phyloP scores from a whole-genome alignment of 2,888 invertebrate species.

The Watsonalla cultraria region DNA sequence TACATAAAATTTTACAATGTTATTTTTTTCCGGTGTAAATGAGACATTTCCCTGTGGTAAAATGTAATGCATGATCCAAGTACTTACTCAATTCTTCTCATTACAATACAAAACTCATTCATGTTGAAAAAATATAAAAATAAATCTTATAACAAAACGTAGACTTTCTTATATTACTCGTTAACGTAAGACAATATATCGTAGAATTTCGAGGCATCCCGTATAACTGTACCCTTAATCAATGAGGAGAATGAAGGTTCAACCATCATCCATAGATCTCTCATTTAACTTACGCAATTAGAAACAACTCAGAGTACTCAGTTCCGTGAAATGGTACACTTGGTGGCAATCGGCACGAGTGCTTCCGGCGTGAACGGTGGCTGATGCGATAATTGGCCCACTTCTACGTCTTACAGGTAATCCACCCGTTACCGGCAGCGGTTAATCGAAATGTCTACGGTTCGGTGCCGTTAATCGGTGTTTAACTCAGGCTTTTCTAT shows the following conservation, averaged over 20 bases:
- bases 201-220: too few relatives aligned
- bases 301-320: slow-evolving; percentile 1
- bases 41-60: too few relatives aligned
- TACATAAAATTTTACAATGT: too few relatives aligned
- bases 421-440: slow-evolving; percentile 1
- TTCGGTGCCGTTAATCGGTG: slow-evolving; percentile 3
- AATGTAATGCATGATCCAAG: too few relatives aligned
- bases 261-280: background rate
- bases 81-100: too few relatives aligned
- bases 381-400: slow-evolving; percentile 27
- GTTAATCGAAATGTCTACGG: slow-evolving; percentile 5
- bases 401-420: slow-evolving; percentile 12
- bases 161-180: too few relatives aligned
- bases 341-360: slow-evolving; percentile 16
- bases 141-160: too few relatives aligned
- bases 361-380: slow-evolving; percentile 6
- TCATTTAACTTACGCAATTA: background rate
- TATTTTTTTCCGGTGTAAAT: too few relatives aligned
- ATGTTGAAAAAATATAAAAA: too few relatives aligned
- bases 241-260: background rate
- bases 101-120: too few relatives aligned
- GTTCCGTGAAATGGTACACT: slow-evolving; percentile 18
- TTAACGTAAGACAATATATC: too few relatives aligned
- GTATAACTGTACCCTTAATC: too few relatives aligned
- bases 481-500: background rate